These are phyloP conservation scores for Zootoca vivipara DNA, from an alignment of 2,113 vertebrate species.

Conservation along the genomic window DNA sequence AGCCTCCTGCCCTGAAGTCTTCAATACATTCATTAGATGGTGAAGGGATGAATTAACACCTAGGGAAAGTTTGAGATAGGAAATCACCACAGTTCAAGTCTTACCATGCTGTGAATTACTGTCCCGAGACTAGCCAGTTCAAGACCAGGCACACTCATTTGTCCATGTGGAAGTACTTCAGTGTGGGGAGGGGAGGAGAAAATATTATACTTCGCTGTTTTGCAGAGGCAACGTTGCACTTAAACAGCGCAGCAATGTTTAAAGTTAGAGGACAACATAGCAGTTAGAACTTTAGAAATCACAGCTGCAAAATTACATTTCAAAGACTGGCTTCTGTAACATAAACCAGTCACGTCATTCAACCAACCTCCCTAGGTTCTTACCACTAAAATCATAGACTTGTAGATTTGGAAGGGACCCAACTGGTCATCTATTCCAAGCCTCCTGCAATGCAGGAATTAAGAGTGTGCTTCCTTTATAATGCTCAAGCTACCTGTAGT, in stretches of 20 bases:
- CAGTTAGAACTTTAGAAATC: not conserved
- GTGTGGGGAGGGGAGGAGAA: not conserved
- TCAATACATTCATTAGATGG: not conserved
- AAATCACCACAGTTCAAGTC: not conserved
- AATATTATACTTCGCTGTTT: not conserved
- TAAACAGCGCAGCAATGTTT: not conserved
- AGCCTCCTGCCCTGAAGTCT: not conserved
- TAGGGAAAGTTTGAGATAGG: not conserved
- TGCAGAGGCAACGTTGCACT: not conserved
- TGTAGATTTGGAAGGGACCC: too few species aligned
- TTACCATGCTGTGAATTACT: not conserved
- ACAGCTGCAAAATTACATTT: not conserved
- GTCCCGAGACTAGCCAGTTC: not conserved
- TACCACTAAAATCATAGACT: not conserved
- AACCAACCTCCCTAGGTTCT: not conserved
- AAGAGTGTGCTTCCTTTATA: not conserved
- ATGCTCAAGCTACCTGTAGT: not conserved
- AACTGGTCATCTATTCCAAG: too few species aligned
- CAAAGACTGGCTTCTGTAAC: not conserved
- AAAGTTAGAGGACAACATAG: not conserved
- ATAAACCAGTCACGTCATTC: not conserved
- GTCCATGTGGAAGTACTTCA: not conserved
- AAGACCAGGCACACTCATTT: not conserved
- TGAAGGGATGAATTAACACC: not conserved
- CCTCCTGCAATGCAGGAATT: not conserved